Percentiles rank a stretch among this genome's conserved stretches.
Conservation (phyloP, 2,888 invertebrate genomes). For the Brachyptera risi region DNA sequence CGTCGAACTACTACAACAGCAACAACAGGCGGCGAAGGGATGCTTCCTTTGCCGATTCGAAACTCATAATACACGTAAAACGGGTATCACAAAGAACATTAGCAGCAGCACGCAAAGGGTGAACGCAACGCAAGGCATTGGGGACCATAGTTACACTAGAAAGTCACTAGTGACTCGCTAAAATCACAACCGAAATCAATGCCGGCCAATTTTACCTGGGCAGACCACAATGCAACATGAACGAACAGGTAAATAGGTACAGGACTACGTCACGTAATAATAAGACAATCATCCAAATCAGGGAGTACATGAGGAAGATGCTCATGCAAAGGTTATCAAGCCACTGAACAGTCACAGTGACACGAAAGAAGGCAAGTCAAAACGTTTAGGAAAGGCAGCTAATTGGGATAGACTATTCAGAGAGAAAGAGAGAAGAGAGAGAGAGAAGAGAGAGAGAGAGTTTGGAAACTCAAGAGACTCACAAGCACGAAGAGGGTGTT, state of each 20-base stretch:
- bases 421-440: slow-evolving; percentile 35
- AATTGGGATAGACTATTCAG: not conserved
- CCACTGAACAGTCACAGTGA: slow-evolving; percentile 34
- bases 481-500: slow-evolving; percentile 63
- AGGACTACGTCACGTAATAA: too few species aligned
- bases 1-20: slow-evolving; percentile 11
- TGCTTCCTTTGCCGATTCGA: not conserved
- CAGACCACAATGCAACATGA: slow-evolving; percentile 30
- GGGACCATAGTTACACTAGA: not conserved
- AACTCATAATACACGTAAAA: not conserved
- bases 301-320: slow-evolving; percentile 24
- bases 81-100: slow-evolving; percentile 11
- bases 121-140: not conserved
- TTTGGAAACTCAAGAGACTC: slow-evolving; percentile 47
- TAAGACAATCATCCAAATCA: slow-evolving; percentile 10
- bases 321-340: slow-evolving; percentile 33
- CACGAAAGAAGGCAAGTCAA: slow-evolving; percentile 34
- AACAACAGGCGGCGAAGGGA: slow-evolving; percentile 2
- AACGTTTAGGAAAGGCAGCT: not conserved
- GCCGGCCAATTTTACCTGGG: too few species aligned
- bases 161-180: not conserved
- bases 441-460: slow-evolving; percentile 34
- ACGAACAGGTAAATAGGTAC: too few species aligned
- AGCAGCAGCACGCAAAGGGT: not conserved
- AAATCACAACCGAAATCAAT: not conserved